Evolutionary conservation across 2,797 vertebrate genomes (phyloP).

Genomic region (Falco cherrug): DNA sequence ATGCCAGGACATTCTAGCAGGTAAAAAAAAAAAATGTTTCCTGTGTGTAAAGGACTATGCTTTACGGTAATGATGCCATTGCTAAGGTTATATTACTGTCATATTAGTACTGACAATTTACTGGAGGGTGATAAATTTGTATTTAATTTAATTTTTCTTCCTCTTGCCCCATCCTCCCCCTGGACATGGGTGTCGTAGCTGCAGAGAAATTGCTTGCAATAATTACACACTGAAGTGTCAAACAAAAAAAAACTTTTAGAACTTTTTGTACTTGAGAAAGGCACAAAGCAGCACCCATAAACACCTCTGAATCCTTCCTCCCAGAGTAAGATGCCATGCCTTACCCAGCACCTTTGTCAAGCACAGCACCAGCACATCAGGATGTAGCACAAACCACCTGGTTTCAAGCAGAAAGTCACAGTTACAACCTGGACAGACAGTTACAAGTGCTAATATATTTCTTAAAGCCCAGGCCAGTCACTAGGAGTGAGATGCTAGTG

Average conservation of each 20-base stretch:
- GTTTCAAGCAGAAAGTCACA: background rate
- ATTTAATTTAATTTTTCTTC: background rate
- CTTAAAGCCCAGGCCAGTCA: background rate
- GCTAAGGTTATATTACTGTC: background rate
- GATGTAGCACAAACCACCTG: background rate
- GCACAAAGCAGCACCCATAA: background rate
- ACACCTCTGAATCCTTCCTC: background rate
- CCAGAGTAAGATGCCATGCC: background rate
- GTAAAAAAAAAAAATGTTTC: background rate
- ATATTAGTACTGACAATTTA: background rate
- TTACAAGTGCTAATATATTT: background rate
- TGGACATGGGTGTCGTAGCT: background rate
- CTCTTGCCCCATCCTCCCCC: background rate
- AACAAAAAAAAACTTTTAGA: background rate
- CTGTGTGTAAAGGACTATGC: background rate
- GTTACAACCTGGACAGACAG: background rate
- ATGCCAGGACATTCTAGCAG: background rate
- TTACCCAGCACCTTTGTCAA: background rate
- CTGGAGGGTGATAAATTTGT: background rate
- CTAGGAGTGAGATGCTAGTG: background rate
- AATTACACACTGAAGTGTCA: background rate
- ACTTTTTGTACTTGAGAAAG: background rate
- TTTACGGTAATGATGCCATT: background rate
- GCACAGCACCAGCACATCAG: background rate
- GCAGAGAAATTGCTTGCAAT: background rate